Evolutionary conservation across 2,797 vertebrate species (phyloP).

Genomic region (Sparus aurata): DNA sequence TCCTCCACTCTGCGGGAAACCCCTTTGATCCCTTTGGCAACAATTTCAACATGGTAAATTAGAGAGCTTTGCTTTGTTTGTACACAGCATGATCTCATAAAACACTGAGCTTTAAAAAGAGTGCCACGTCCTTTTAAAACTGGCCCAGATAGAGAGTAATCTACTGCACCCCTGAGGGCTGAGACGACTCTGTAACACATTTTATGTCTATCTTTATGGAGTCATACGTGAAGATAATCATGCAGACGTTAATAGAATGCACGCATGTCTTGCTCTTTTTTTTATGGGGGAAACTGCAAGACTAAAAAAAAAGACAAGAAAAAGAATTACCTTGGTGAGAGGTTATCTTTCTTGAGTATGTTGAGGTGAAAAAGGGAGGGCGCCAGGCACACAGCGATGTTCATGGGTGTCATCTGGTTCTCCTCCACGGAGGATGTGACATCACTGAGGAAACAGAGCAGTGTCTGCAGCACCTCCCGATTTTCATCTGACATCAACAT

Average conservation of each 20-base stretch:
- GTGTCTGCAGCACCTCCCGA: constrained; percentile 94
- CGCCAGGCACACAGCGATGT: constrained; percentile 97
- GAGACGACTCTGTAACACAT: constrained; percentile 47
- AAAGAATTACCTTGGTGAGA: constrained; percentile 89
- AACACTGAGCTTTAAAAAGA: constrained; percentile 66
- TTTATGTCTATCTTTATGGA: constrained; percentile 63
- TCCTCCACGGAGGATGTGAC: constrained; percentile 94
- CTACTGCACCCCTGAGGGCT: constrained; percentile 51
- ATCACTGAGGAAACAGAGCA: constrained; percentile 96
- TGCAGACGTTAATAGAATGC: constrained; percentile 50
- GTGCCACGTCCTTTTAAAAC: constrained; percentile 57
- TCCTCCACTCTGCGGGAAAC: constrained; percentile 60
- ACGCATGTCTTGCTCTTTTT: constrained; percentile 37
- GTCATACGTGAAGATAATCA: constrained; percentile 65
- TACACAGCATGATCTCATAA: constrained; percentile 78
- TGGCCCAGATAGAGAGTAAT: constrained; percentile 52
- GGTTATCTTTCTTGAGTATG: constrained; percentile 94
- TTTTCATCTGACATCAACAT: constrained; percentile 98
- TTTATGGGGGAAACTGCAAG: constrained; percentile 15
- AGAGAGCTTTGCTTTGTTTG: constrained; percentile 76
- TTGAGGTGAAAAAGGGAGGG: constrained; percentile 99
- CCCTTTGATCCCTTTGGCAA: constrained; percentile 67
- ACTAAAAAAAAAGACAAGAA: constrained; percentile 7
- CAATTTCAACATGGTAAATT: constrained; percentile 74
- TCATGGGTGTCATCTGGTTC: constrained; percentile 99